Conservation (phyloP, 2,113 vertebrate genomes). For the Pan troglodytes region NHGRI_mPanTro3-v2.1_pri NC_072410.2:57268001-57268500, state of each 20-base stretch:
- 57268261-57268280: not conserved
- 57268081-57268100: not conserved
- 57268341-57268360: not conserved
- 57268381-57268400: not conserved
- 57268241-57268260: not conserved
- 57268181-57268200: constrained; percentile 1
- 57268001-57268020: not conserved
- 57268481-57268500: not conserved
- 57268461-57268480: not conserved
- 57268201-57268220: not conserved
- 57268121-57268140: not conserved
- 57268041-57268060: not conserved
- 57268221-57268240: not conserved
- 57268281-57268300: not conserved
- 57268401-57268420: constrained; percentile 16
- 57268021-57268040: not conserved
- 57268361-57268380: constrained; percentile 17
- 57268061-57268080: not conserved
- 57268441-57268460: not conserved
- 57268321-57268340: not conserved
- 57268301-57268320: not conserved
- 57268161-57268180: constrained; percentile 19
- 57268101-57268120: constrained; percentile 40
- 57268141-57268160: constrained; percentile 40
- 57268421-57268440: not conserved